Base-by-base conservation (phyloP, 2,888 invertebrate species). In the Cinara cedri region DNA sequence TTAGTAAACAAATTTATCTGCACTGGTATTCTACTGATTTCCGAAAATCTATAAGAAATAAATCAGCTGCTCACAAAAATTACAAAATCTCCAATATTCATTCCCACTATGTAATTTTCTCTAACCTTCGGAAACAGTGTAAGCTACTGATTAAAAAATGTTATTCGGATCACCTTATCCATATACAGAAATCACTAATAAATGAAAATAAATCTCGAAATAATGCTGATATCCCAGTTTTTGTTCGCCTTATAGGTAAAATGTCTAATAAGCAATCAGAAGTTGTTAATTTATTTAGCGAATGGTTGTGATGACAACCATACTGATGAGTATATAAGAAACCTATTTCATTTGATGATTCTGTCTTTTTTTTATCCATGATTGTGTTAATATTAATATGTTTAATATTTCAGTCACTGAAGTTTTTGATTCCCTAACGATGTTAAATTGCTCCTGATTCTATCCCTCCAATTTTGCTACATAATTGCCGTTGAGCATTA, bases 401-500 rank as follows among this genome's bases (percentile, higher is more conserved):
- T 3, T 46, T 13, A 19, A 46, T 13, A 66, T 66, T 1, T 14
- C 14, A 34, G 10, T 46, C 21, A 46, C 3, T 13, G 46, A 66
- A 2, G 46, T 66, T 24, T 46, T 66, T 46, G 66, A 66, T 21
- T 46, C 46, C 14, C 14, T 66, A 49, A 11, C 49, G 1, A 49
- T 24, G 16, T 66, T 66, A 66, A 66, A 49, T 14, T 24, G 24
- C 9, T 8, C 26, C 21, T 49, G 66, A 66, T 49, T 49, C 14
- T 46, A 19, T 65, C 16, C 24, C 14, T 14, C 66, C 49, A 42
- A 66, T 66, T 24, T 14, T 49, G 3, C 65, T 65, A 2, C 6
- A 65, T 14, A 65, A 44, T n/a, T 46, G 65, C 21, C 44, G 21
- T 9, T 65, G 65, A 19, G 21, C 65, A 65, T 46, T 65, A 65